Conservation (phyloP, 1,140 invertebrate species). For the Arctopsyche grandis region DNA sequence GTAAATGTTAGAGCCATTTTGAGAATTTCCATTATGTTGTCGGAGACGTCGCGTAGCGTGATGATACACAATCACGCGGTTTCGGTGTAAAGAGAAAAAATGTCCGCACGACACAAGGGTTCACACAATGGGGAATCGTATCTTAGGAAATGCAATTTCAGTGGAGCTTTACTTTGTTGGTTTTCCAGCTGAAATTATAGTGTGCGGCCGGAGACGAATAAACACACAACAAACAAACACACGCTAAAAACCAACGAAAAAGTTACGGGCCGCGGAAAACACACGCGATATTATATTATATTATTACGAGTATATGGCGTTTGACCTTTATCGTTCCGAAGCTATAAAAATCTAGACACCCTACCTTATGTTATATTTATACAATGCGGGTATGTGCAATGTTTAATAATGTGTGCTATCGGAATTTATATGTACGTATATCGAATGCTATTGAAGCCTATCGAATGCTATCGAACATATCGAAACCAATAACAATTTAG, state of each 20-base stretch:
- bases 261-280: slow-evolving; percentile 6
- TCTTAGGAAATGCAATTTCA: slow-evolving; percentile 35
- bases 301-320: not conserved
- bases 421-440: too few relatives aligned
- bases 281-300: slow-evolving; percentile 37
- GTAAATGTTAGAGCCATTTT: not conserved
- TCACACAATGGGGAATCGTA: slow-evolving; percentile 22
- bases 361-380: too few relatives aligned
- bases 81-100: slow-evolving; percentile 9
- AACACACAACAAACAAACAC: not conserved
- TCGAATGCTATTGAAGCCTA: too few relatives aligned
- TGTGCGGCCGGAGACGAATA: not conserved
- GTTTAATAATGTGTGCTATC: too few relatives aligned
- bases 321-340: slow-evolving; percentile 31
- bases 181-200: slow-evolving; percentile 25
- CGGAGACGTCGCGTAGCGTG: slow-evolving; percentile 13
- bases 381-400: too few relatives aligned
- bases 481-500: too few relatives aligned
- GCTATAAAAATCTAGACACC: slow-evolving; percentile 13
- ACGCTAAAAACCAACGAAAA: not conserved
- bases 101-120: not conserved
- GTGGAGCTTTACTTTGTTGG: slow-evolving; percentile 20
- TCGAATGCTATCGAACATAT: too few relatives aligned
- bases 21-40: slow-evolving; percentile 21
- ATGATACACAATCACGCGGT: slow-evolving; percentile 23